Evolutionary conservation across 2,113 vertebrate genomes (phyloP).

Genomic region (Setophaga coronata): DNA sequence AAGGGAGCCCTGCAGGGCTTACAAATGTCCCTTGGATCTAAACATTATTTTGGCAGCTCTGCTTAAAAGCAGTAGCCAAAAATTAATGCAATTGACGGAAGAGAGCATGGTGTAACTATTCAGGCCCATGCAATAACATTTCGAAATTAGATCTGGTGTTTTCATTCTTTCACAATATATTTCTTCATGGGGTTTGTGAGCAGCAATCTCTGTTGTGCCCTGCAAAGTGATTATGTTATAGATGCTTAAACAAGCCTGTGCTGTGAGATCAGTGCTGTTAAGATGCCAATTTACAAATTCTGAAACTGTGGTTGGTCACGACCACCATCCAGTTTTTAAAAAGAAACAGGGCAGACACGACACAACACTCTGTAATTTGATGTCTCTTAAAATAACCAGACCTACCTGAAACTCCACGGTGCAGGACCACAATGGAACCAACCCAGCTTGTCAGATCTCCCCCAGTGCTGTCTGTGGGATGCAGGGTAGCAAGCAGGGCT

Average conservation of each 20-base stretch:
- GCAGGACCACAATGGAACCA: background rate
- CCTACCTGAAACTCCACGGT: background rate
- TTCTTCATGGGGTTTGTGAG: constrained; percentile 8
- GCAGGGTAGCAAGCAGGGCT: background rate
- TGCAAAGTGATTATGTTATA: background rate
- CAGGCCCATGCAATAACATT: background rate
- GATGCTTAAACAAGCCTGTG: background rate
- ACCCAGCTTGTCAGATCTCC: background rate
- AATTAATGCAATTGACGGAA: background rate
- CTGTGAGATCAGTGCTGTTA: background rate
- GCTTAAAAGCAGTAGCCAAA: constrained; percentile 33
- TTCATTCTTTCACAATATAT: constrained; percentile 16
- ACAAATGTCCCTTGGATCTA: constrained; percentile 24
- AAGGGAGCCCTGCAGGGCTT: constrained; percentile 47
- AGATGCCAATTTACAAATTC: background rate
- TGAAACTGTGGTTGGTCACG: background rate
- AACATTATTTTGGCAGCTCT: constrained; percentile 53
- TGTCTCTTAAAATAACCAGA: background rate
- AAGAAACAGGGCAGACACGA: background rate
- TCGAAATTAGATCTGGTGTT: background rate
- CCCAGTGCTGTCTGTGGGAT: background rate
- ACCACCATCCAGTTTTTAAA: background rate
- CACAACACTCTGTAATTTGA: background rate
- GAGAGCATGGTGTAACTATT: background rate
- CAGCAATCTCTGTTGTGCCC: background rate